Evolutionary conservation across 2,113 vertebrate genomes (phyloP).

Genomic region (Bubo bubo): DNA sequence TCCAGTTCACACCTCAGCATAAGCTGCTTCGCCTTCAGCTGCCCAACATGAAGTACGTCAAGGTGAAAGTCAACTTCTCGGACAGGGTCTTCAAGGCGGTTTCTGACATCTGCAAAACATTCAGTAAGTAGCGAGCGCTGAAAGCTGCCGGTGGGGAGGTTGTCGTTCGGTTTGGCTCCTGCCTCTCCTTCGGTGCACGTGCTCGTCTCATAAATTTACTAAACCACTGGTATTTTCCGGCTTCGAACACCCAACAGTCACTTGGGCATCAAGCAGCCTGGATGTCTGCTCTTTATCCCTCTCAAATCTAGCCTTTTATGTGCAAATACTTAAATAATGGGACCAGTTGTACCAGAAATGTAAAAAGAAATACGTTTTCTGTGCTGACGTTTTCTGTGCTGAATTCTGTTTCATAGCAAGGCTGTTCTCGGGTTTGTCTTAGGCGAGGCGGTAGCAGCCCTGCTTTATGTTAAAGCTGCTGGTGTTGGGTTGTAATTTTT

Average conservation of each 20-base stretch:
- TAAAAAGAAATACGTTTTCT: not conserved
- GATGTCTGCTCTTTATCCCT: not conserved
- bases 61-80: conserved; percentile 99
- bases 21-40: conserved; percentile 96
- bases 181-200: not conserved
- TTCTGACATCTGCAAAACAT: conserved; percentile 99
- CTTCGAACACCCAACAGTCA: not conserved
- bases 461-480: not conserved
- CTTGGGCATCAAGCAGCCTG: not conserved
- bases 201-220: not conserved
- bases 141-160: not conserved
- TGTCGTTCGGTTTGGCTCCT: not conserved
- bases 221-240: not conserved
- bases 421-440: not conserved
- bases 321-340: not conserved
- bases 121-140: conserved; percentile 86
- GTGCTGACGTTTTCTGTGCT: not conserved
- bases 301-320: not conserved
- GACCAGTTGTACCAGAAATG: fast-evolving
- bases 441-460: not conserved
- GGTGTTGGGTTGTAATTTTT: not conserved
- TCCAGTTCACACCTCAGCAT: conserved; percentile 98
- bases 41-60: conserved; percentile 99
- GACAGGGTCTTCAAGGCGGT: conserved; percentile 98
- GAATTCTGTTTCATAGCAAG: not conserved